Conservation (phyloP, 2,113 vertebrate genomes). For the Pseudopodoces humilis region DNA sequence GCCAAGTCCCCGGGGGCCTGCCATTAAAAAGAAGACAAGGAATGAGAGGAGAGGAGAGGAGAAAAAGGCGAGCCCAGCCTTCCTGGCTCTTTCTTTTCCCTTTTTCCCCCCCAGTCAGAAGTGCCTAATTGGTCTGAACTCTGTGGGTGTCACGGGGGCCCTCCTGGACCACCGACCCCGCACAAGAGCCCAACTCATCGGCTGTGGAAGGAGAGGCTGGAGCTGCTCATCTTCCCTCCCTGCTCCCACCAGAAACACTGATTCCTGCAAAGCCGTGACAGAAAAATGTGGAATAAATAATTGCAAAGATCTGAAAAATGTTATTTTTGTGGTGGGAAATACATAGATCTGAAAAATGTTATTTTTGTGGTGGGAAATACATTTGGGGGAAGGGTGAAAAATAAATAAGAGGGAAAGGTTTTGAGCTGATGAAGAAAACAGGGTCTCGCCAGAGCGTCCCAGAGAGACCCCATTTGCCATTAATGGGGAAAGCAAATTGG, state of each 20-base stretch:
- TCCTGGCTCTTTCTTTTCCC: background rate
- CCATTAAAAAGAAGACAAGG: slow-evolving; percentile 17
- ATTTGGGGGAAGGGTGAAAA: background rate
- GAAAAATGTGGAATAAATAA: slow-evolving; percentile 45
- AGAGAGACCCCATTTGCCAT: background rate
- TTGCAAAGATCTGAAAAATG: background rate
- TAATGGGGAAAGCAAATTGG: slow-evolving; percentile 57
- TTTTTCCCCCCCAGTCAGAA: background rate
- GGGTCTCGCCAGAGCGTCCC: background rate
- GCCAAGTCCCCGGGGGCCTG: background rate
- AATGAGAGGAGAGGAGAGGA: background rate
- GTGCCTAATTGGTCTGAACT: slow-evolving; percentile 41
- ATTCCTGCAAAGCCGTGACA: background rate
- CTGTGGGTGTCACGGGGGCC: background rate
- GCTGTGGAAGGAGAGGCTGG: background rate
- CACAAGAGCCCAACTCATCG: fast-evolving
- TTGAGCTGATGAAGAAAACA: slow-evolving; percentile 52
- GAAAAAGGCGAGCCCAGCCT: background rate
- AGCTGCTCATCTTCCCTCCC: background rate
- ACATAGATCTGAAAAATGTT: background rate
- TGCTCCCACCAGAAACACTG: background rate
- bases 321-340: background rate
- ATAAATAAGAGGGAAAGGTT: background rate
- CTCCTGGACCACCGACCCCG: background rate
- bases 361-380: background rate